These are phyloP conservation scores for Macrosoma leucophasiata DNA, from an alignment of 2,888 invertebrate species.

Conservation along the genomic window DNA sequence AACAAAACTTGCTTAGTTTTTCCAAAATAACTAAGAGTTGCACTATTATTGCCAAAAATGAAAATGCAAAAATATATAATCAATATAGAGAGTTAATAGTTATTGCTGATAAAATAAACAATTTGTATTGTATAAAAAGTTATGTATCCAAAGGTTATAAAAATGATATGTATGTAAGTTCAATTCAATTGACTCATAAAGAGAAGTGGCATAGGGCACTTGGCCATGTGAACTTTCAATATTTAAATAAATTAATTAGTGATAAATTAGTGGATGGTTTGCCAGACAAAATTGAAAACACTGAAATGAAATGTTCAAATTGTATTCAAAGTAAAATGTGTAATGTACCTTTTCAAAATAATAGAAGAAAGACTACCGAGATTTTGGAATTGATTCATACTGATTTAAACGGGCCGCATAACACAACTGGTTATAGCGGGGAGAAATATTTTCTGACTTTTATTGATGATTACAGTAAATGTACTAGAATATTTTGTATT, in stretches of 20 bases:
- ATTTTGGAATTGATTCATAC: neutral
- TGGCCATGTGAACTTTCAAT: constrained; percentile 25
- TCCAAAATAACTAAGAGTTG: constrained; percentile 25
- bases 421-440: too few species aligned
- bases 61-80: constrained; percentile 26
- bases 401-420: constrained; percentile 1
- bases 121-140: constrained; percentile 23
- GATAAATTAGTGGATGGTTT: constrained; percentile 23
- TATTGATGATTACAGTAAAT: constrained; percentile 11
- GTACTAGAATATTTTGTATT: constrained; percentile 8
- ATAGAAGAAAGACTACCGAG: constrained; percentile 18
- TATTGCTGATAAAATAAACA: constrained; percentile 23
- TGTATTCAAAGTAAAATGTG: constrained; percentile 27
- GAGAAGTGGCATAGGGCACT: constrained; percentile 23
- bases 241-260: constrained; percentile 18
- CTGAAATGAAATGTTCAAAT: constrained; percentile 25
- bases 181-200: constrained; percentile 17
- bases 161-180: constrained; percentile 19
- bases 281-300: neutral
- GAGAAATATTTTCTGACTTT: constrained; percentile 10
- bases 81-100: constrained; percentile 18
- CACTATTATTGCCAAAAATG: constrained; percentile 18
- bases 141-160: constrained; percentile 5
- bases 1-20: constrained; percentile 27
- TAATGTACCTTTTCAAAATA: constrained; percentile 27